Base-by-base conservation (phyloP, 2,888 invertebrate genomes). In the Copidosoma aretas region DNA sequence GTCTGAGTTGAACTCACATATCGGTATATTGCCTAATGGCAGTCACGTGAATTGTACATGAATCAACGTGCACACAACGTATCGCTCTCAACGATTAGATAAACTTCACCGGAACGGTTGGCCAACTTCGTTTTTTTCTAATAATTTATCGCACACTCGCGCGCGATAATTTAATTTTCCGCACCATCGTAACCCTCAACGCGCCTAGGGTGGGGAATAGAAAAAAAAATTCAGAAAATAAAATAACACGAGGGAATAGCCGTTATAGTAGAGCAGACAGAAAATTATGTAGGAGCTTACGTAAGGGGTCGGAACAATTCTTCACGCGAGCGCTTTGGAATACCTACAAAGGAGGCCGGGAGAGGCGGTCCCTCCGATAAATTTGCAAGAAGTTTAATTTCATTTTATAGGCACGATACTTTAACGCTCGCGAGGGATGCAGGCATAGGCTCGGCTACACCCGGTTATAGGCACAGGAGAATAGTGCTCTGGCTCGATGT, bases 401-500 rank as follows among this genome's bases (percentile, higher is more conserved):
- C 79, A 78, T 79, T 80, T 80, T 80, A 80, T 79, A 80, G 80
- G 78, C 76, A 76, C 76, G 79, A 80, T 80, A 80, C 78, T 80
- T 80, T 79, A 80, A 76, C 76, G 76, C 73, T 77, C 78, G 77
- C 73, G 77, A 77, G 78, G 76, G 21, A 75, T 77, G 75, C 77
- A 80, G 79, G 77, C 75, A 78, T 75, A 67, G 22, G 25, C 71
- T 64, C n/a, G n/a, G n/a, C n/a, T n/a, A n/a, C n/a, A n/a, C n/a
- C n/a, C n/a, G n/a, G n/a, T n/a, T n/a, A n/a, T n/a, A 73, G 70
- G 73, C 71, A 22, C 39, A 24, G 46, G 32, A n/a, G n/a, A 32
- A 32, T 32, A 32, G 32, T 19, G 25, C 51, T 8, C n/a, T 17
- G 10, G 21, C 19, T 43, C 25, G 41, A 43, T 52, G 57, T 64